phyloP scores from a whole-genome alignment of 2,888 invertebrate genomes.

The Apamea epomidion region DNA sequence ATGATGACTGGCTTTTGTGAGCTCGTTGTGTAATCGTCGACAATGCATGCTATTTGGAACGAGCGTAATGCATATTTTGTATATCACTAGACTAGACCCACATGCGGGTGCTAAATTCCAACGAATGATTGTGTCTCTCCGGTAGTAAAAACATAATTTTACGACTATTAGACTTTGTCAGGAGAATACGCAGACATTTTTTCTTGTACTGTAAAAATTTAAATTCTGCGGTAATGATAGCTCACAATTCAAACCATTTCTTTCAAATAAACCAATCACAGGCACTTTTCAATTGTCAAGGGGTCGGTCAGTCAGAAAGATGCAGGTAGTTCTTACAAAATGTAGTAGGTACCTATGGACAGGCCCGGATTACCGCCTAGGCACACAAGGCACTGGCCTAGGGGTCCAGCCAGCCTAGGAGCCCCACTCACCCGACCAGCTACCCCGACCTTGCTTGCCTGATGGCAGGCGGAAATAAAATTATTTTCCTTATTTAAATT shows the following conservation, averaged over 20 bases:
- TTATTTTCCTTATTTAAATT: no score
- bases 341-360: no score
- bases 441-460: no score
- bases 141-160: not conserved
- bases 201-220: not conserved
- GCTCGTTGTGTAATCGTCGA: conserved; percentile 5
- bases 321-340: not conserved
- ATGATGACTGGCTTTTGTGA: conserved; percentile 15
- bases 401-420: no score
- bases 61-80: conserved; percentile 39
- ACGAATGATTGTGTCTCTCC: not conserved
- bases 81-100: conserved; percentile 16
- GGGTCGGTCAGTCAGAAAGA: not conserved
- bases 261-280: not conserved
- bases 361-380: no score
- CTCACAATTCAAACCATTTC: not conserved
- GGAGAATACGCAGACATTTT: not conserved
- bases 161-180: not conserved
- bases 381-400: no score
- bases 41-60: conserved; percentile 53
- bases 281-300: not conserved
- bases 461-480: no score
- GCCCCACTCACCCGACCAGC: no score
- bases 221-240: not conserved
- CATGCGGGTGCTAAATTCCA: conserved; percentile 56